Evolutionary conservation across 2,888 invertebrate genomes (phyloP), one percentile per base, ranked within the genome.

Genomic region (Tachina fera): DNA sequence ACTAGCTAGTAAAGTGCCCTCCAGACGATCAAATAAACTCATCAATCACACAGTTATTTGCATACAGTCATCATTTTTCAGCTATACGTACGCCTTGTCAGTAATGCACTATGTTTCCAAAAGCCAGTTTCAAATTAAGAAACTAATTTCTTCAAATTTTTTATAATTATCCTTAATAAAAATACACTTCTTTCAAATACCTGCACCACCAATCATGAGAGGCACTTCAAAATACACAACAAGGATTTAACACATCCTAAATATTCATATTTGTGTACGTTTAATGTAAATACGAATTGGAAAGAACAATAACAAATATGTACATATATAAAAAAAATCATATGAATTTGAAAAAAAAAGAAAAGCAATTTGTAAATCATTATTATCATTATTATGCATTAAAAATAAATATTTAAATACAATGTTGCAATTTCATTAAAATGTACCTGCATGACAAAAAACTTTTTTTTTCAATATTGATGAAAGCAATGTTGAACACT

Each of bases 241-340:
- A 86, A 86, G 67, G 67, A 83, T 80, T 86, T 86, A 83, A 80
- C 79, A 86, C 79, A 79, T 86, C 49, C 79, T 86, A 72, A 83
- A 83, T 83, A 76, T 86, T 71, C 75, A 86, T 79, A 79, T 74
- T 81, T 51, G 51, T 51, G 41, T 14, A 58, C 31, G 41, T 71
- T 71, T 79, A 63, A 51, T 77, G 60, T 71, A 60, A 80, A 77
- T 61, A 72, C 56, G 72, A 43, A 80, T 68, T 68, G 16, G 49
- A 47, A 47, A 47, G 9, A 49, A 71, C 19, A 71, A 71, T 56
- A 71, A 75, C 60, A 63, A 58, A 31, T 9, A 53, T 13, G 16
- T 14, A 61, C 53, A 79, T 47, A 3, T 22, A 53, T 49, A 47
- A 53, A 58, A 47, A 53, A 19, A 56, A 41, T 43, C 10, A 61